phyloP scores from a whole-genome alignment of 2,797 vertebrate species.

The Apogon hyalosoma region DNA sequence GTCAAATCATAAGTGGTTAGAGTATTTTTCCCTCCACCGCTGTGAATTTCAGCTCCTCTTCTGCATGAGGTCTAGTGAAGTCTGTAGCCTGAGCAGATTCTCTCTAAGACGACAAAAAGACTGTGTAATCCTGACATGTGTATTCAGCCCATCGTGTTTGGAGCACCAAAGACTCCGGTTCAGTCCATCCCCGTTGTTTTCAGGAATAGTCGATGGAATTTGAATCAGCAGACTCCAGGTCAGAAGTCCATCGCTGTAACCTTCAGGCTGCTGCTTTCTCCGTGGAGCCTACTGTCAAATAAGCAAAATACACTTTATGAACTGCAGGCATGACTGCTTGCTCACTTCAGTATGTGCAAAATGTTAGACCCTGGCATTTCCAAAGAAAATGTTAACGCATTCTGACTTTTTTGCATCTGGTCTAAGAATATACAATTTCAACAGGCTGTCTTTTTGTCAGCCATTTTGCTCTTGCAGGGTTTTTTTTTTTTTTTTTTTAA shows the following conservation, averaged over 20 bases:
- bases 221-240: constrained; percentile 34
- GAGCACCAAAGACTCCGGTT: constrained; percentile 1
- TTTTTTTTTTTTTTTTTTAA: constrained; percentile 7
- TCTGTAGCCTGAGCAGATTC: no score
- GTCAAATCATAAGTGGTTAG: no score
- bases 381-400: constrained; percentile 40
- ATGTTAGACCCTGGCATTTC: constrained; percentile 41
- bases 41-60: no score
- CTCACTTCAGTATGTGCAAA: constrained; percentile 6
- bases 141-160: not conserved
- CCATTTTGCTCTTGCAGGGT: not conserved
- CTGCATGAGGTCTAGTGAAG: no score
- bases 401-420: constrained; percentile 3
- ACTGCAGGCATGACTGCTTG: constrained; percentile 18
- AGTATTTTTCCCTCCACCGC: no score
- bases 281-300: constrained; percentile 7
- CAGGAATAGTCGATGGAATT: constrained; percentile 7
- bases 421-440: constrained; percentile 1
- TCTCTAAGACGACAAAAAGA: no score
- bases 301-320: constrained; percentile 32
- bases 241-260: constrained; percentile 16
- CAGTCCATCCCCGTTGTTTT: constrained; percentile 6
- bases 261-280: constrained; percentile 29
- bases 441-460: constrained; percentile 1
- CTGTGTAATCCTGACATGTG: not conserved